Percentiles rank a stretch among this genome's conserved stretches.
Evolutionary conservation across 2,113 vertebrate genomes (phyloP).

Genomic region (Herpetotheres cachinnans): DNA sequence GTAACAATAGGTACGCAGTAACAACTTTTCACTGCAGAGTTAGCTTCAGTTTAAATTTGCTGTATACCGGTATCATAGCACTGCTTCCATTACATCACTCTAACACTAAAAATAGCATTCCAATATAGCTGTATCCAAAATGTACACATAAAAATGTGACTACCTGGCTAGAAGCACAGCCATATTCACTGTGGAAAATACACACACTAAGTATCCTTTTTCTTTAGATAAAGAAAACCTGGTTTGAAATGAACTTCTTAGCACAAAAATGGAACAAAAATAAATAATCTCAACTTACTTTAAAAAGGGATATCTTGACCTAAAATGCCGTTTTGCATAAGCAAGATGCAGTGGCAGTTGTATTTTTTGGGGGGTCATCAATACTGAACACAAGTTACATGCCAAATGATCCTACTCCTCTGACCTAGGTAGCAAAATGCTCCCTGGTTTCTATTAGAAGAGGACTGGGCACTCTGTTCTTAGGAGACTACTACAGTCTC

Average conservation of each 20-base stretch:
- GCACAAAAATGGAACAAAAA: not conserved
- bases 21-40: not conserved
- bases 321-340: not conserved
- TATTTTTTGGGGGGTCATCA: not conserved
- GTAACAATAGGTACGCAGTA: not conserved
- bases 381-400: not conserved
- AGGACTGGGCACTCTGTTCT: not conserved
- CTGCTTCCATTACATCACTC: not conserved
- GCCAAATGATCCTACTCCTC: not conserved
- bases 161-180: not conserved
- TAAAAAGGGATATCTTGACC: not conserved
- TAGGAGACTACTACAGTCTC: not conserved
- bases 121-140: not conserved
- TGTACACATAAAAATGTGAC: not conserved
- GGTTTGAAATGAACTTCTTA: not conserved
- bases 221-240: not conserved
- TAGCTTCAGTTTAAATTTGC: not conserved
- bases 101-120: not conserved
- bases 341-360: not conserved
- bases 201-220: not conserved
- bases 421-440: fast-evolving
- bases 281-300: not conserved
- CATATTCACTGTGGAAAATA: not conserved
- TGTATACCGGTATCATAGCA: not conserved
- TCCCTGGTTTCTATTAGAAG: not conserved